Percentiles rank a stretch among this genome's conserved stretches.
phyloP scores from a whole-genome alignment of 2,888 invertebrate species.

The Nymphalis urticae region DNA sequence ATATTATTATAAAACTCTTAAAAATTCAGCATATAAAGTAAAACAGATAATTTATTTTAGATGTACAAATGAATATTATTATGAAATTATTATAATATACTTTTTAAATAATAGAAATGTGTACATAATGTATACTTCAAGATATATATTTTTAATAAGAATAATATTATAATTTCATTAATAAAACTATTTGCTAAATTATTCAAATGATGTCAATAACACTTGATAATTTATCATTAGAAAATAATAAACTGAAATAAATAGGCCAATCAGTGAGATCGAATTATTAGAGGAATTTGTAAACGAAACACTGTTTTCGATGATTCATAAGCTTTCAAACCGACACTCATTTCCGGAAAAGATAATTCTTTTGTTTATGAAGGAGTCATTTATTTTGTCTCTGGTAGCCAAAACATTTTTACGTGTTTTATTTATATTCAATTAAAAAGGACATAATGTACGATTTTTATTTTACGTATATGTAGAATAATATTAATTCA shows the following conservation, averaged over 20 bases:
- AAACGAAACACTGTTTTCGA: slow-evolving; percentile 59
- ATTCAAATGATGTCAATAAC: not conserved
- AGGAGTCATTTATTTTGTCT: slow-evolving; percentile 55
- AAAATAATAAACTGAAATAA: slow-evolving; percentile 10
- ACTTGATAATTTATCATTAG: slow-evolving; percentile 37
- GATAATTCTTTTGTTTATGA: slow-evolving; percentile 65
- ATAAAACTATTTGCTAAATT: not conserved
- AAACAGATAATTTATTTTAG: too few relatives aligned
- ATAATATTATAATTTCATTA: too few relatives aligned
- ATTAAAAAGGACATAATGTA: slow-evolving; percentile 6
- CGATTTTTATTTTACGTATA: not conserved
- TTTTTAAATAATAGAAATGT: too few relatives aligned
- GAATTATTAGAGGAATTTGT: slow-evolving; percentile 39
- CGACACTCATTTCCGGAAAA: slow-evolving; percentile 81
- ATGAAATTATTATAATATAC: too few relatives aligned
- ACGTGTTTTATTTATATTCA: slow-evolving; percentile 12
- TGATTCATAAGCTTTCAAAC: slow-evolving; percentile 75
- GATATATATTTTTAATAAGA: too few relatives aligned
- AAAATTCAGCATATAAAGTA: too few relatives aligned
- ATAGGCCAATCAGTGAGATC: slow-evolving; percentile 41
- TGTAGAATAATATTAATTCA: not conserved
- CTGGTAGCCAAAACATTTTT: slow-evolving; percentile 45
- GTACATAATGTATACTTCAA: too few relatives aligned
- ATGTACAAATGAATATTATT: too few relatives aligned
- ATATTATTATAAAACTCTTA: too few relatives aligned